A percentile compares a stretch with the other conserved stretches of the same genome.
These are phyloP conservation scores for Lophura nycthemera DNA, from an alignment of 2,113 vertebrate genomes.

Conservation along the genomic window DNA sequence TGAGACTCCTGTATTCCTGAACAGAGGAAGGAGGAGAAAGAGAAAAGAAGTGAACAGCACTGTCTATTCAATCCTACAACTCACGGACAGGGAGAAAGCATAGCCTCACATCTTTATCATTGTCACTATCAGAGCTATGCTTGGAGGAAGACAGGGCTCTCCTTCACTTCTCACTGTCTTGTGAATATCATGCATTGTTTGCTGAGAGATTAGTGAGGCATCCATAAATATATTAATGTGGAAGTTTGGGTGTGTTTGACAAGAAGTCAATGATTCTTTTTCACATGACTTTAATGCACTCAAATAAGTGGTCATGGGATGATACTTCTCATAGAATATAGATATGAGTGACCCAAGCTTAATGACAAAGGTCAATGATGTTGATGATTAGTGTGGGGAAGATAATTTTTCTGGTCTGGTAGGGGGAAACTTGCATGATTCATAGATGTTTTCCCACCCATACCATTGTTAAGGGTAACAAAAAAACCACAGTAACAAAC, in stretches of 20 bases:
- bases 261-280: conserved; percentile 81
- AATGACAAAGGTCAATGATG: conserved; percentile 81
- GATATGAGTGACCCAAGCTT: conserved; percentile 74
- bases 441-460: conserved; percentile 39
- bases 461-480: background rate
- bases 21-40: background rate
- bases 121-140: background rate
- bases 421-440: conserved; percentile 72
- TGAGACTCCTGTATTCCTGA: background rate
- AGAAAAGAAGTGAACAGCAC: background rate
- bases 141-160: background rate
- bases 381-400: conserved; percentile 71
- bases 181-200: conserved; percentile 51
- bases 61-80: background rate
- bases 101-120: conserved; percentile 29
- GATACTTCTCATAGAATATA: conserved; percentile 74
- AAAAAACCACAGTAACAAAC: background rate
- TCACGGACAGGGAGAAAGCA: background rate
- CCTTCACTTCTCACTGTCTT: background rate
- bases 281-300: conserved; percentile 78
- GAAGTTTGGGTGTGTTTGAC: conserved; percentile 75
- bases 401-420: conserved; percentile 75
- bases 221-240: conserved; percentile 65
- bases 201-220: conserved; percentile 65
- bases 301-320: conserved; percentile 75